A percentile compares a stretch with the other conserved stretches of the same genome.
Conservation (phyloP, 2,888 invertebrate genomes). For the Drosophila borborema region DNA sequence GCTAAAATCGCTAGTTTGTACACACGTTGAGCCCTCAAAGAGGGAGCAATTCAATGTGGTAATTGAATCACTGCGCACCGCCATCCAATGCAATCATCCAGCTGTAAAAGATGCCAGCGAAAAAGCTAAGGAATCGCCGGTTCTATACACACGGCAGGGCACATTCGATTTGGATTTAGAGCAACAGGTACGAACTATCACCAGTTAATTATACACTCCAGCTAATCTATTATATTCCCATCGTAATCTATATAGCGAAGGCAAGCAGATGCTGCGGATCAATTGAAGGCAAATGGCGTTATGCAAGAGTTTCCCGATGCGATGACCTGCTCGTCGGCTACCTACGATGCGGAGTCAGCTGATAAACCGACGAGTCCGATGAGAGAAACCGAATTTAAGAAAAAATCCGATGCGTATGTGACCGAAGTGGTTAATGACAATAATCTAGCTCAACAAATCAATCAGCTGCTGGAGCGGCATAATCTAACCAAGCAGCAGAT, state of each 20-base stretch:
- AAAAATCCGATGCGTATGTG: conserved; percentile 35
- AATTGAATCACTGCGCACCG: conserved; percentile 32
- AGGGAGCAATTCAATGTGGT: conserved; percentile 41
- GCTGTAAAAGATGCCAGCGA: not conserved
- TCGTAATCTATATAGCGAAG: conserved; percentile 36
- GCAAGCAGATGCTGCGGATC: conserved; percentile 2
- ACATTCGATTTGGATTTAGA: conserved; percentile 67
- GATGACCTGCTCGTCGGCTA: conserved; percentile 67
- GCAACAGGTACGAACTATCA: conserved; percentile 8
- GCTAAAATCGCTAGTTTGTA: conserved; percentile 34
- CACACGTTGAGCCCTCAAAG: conserved; percentile 48
- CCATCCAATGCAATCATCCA: not conserved
- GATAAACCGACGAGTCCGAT: conserved; percentile 13
- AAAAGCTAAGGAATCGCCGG: conserved; percentile 10
- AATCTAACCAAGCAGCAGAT: conserved; percentile 43
- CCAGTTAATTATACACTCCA: no score
- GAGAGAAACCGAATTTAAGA: conserved; percentile 6
- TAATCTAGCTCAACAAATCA: conserved; percentile 56
- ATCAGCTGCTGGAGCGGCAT: conserved; percentile 56
- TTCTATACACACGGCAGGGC: conserved; percentile 55
- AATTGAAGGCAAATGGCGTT: conserved; percentile 11
- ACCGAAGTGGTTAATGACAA: conserved; percentile 54
- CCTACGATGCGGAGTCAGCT: conserved; percentile 57
- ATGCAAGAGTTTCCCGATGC: conserved; percentile 58
- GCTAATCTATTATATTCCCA: not conserved